Evolutionary conservation across 2,113 vertebrate genomes (phyloP), one percentile per base, ranked within the genome.

Genomic region (Phalacrocorax aristotelis): DNA sequence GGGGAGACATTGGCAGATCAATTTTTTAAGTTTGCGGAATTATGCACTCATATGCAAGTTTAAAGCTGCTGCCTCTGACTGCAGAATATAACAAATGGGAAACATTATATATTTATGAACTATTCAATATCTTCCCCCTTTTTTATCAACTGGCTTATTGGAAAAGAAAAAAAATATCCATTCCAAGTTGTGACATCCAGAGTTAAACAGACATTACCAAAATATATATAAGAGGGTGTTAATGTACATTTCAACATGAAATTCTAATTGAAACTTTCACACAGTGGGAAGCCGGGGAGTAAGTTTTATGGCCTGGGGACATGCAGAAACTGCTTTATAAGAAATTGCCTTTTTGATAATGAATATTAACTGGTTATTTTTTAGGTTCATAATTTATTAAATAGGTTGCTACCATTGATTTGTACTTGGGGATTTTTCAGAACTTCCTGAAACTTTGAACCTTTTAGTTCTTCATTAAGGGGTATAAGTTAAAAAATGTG

Each of bases 1-100:
- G 88, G 94, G 96, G 20, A 95, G 90, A 93, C 87, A 92, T 78
- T 97, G 95, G 83, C 94, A 97, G 96, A 97, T 97, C 96, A 93
- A 96, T 97, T 97, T 98, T 97, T 98, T 95, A 96, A 97, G 94
- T 97, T 96, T 92, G 85, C 95, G 88, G 86, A 97, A 98, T 98
- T 97, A 96, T 90, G 34, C 90, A 88, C 72, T 95, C 81, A 96
- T 97, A 96, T 84, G 77, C 94, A 96, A 94, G 88, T 95, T 96
- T 96, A 93, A 95, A 91, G 72, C 78, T 88, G 29, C 69, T 96
- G 90, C 93, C 68, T 95, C 94, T 96, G 89, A 97, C 88, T 97
- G 87, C 70, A 84, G 68, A 95, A 84, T 95, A 88, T 96, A 97
- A 95, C 91, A 97, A 97, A 98, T 95, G 75, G 75, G 86, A 92